A percentile compares a stretch with the other conserved stretches of the same genome.
phyloP scores from a whole-genome alignment of 2,888 invertebrate species.

The Clistopyga incitator region DNA sequence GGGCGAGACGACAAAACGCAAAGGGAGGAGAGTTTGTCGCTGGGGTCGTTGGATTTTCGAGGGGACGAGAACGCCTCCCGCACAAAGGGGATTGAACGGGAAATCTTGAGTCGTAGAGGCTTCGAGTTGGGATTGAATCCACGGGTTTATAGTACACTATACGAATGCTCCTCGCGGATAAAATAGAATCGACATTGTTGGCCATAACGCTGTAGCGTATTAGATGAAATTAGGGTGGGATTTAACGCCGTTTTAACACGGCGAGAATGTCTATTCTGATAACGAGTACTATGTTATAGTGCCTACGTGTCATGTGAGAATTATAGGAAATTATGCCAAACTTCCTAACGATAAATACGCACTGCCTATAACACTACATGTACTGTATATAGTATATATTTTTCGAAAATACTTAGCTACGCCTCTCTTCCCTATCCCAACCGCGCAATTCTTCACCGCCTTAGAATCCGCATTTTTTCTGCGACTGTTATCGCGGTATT shows the following conservation, averaged over 20 bases:
- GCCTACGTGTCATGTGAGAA: constrained; percentile 48
- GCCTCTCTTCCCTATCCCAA: neutral
- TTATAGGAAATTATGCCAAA: constrained; percentile 38
- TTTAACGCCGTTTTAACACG: constrained; percentile 34
- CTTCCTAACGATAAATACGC: constrained; percentile 44
- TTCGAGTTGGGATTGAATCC: constrained; percentile 3
- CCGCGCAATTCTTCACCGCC: constrained; percentile 10
- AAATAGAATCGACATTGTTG: constrained; percentile 35
- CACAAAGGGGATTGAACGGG: constrained; percentile 19
- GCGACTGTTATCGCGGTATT: constrained; percentile 2
- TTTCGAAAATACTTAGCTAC: constrained; percentile 37
- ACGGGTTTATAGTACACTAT: neutral
- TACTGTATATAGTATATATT: constrained; percentile 55
- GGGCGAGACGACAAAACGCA: neutral
- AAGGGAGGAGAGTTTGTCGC: neutral
- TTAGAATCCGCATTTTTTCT: neutral
- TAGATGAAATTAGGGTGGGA: constrained; percentile 42
- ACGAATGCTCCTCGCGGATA: constrained; percentile 3
- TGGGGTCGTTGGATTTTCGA: constrained; percentile 32
- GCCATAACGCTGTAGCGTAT: constrained; percentile 38
- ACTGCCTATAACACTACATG: constrained; percentile 33
- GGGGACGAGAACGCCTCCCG: constrained; percentile 1
- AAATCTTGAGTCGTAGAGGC: neutral
- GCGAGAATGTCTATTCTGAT: constrained; percentile 48
- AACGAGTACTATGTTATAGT: constrained; percentile 45